Evolutionary conservation across 2,888 invertebrate genomes (phyloP).

Genomic region (Synanthedon myopaeformis): DNA sequence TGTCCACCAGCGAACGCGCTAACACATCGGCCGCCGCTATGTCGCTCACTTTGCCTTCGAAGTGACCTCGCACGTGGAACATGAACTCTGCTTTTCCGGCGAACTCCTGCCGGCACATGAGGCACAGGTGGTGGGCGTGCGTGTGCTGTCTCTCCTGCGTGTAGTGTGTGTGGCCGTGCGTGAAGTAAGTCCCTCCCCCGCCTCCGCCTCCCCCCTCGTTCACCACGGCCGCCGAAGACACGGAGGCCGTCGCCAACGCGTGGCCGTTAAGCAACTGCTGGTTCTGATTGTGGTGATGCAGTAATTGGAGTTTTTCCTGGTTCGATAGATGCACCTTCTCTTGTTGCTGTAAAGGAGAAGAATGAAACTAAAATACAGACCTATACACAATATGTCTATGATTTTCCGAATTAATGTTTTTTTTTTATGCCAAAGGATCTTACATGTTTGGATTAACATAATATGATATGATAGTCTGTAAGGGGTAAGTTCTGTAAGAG

Average conservation of each 20-base stretch:
- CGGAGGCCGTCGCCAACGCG: conserved; percentile 52
- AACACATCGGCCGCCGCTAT: conserved; percentile 65
- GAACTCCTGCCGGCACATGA: conserved; percentile 76
- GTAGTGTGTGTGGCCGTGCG: conserved; percentile 60
- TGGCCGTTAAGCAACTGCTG: conserved; percentile 62
- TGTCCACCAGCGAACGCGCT: conserved; percentile 64
- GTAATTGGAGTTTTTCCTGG: conserved; percentile 58
- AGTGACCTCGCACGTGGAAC: conserved; percentile 77
- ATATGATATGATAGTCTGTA: too few species aligned
- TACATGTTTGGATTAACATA: too few species aligned
- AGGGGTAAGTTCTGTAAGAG: neutral
- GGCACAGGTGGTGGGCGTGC: conserved; percentile 69
- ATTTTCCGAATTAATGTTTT: too few species aligned
- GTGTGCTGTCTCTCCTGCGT: conserved; percentile 58
- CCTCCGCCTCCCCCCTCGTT: conserved; percentile 42
- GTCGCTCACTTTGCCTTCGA: conserved; percentile 69
- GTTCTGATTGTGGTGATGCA: conserved; percentile 63
- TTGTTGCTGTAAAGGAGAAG: conserved; percentile 39
- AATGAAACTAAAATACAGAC: too few species aligned
- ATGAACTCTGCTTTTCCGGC: conserved; percentile 76
- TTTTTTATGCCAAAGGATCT: too few species aligned
- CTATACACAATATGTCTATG: too few species aligned
- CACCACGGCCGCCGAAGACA: conserved; percentile 56
- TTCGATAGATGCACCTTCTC: conserved; percentile 62
- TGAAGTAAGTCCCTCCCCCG: conserved; percentile 50